phyloP scores from a whole-genome alignment of 1,140 invertebrate species.

The Drosophila bocki region DNA sequence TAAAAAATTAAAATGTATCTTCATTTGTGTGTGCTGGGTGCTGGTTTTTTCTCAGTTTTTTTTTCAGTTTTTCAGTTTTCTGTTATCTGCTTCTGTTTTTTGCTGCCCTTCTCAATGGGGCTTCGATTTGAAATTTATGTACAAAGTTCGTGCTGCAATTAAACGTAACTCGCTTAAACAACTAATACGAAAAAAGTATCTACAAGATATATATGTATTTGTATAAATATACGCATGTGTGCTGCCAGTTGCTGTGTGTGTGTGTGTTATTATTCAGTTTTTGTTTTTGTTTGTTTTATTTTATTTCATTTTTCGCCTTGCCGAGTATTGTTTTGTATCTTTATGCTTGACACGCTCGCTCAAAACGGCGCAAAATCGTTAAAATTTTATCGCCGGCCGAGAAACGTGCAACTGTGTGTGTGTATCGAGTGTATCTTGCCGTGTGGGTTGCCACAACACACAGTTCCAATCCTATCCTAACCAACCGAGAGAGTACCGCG shows the following conservation, averaged over 20 bases:
- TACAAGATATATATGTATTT: slow-evolving; percentile 64
- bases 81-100: not conserved
- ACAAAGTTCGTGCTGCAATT: slow-evolving; percentile 81
- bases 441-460: slow-evolving; percentile 5
- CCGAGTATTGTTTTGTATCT: slow-evolving; percentile 72
- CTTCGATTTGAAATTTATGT: slow-evolving; percentile 76
- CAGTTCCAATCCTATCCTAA: slow-evolving; percentile 11
- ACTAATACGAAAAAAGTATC: slow-evolving; percentile 58
- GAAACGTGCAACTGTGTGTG: slow-evolving; percentile 53
- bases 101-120: not conserved
- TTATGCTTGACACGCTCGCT: slow-evolving; percentile 78
- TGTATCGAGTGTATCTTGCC: slow-evolving; percentile 32
- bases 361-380: slow-evolving; percentile 79
- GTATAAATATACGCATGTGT: slow-evolving; percentile 43
- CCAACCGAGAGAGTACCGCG: slow-evolving; percentile 37
- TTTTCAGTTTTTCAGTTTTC: slow-evolving; percentile 8
- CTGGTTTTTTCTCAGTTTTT: slow-evolving; percentile 11
- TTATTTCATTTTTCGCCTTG: slow-evolving; percentile 26
- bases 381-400: slow-evolving; percentile 77
- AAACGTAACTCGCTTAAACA: slow-evolving; percentile 68
- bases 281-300: slow-evolving; percentile 37
- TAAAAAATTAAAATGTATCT: slow-evolving; percentile 46
- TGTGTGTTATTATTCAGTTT: slow-evolving; percentile 39
- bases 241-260: slow-evolving; percentile 27
- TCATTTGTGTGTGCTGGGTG: slow-evolving; percentile 8